These are phyloP conservation scores for Ataeniobius toweri DNA, from an alignment of 2,797 vertebrate species.

Conservation along the genomic window DNA sequence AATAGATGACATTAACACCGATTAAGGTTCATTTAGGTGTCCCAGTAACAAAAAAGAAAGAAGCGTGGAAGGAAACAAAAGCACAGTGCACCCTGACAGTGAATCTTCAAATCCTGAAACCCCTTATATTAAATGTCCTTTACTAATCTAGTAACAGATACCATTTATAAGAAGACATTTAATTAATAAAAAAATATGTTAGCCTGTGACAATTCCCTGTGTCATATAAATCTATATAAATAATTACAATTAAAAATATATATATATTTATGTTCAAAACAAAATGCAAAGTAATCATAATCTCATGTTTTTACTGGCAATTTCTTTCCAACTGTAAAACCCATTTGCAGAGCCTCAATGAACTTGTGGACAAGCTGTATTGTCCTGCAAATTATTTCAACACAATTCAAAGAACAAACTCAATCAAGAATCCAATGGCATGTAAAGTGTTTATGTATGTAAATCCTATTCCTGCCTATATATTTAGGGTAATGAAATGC, in stretches of 20 bases:
- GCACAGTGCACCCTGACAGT: neutral
- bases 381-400: constrained; percentile 58
- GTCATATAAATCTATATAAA: neutral
- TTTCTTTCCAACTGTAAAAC: constrained; percentile 42
- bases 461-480: constrained; percentile 73
- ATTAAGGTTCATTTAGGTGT: neutral
- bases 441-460: constrained; percentile 74
- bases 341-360: constrained; percentile 42
- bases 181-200: neutral
- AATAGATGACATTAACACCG: too few relatives aligned
- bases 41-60: neutral
- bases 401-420: constrained; percentile 61
- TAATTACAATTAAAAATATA: too few relatives aligned
- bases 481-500: constrained; percentile 75
- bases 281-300: neutral
- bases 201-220: neutral
- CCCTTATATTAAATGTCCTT: neutral
- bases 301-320: constrained; percentile 9
- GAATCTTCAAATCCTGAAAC: neutral
- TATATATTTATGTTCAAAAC: neutral
- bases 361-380: constrained; percentile 38
- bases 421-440: constrained; percentile 70
- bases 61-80: neutral
- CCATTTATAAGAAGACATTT: neutral
- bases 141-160: neutral